Conservation (phyloP, 2,113 vertebrate species). For the Phoenicopterus ruber region DNA sequence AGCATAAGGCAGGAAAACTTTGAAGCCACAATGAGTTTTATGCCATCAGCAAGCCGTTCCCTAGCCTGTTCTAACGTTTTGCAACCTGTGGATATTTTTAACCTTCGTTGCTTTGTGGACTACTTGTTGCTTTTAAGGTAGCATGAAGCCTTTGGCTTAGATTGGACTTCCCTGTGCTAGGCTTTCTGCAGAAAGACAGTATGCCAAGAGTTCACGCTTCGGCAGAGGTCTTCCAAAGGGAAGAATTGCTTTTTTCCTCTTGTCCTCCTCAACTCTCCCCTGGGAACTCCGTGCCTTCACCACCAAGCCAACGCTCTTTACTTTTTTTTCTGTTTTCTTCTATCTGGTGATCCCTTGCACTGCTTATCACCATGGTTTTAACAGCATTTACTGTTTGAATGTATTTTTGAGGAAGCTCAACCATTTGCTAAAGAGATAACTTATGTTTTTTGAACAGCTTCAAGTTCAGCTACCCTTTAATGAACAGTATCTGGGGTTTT, state of each 20-base stretch:
- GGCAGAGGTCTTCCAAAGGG: background rate
- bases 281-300: background rate
- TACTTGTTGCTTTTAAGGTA: background rate
- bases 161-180: background rate
- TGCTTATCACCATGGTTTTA: background rate
- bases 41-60: background rate
- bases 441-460: background rate
- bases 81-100: background rate
- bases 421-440: background rate
- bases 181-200: background rate
- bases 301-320: background rate
- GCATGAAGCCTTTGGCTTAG: background rate
- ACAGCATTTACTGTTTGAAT: background rate
- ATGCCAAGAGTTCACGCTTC: background rate
- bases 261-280: background rate
- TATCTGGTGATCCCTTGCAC: background rate
- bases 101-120: background rate
- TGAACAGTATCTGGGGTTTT: background rate
- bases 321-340: background rate
- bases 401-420: background rate
- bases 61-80: background rate
- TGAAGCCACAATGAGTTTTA: background rate
- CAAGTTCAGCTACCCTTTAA: background rate
- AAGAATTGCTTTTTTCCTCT: background rate
- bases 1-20: background rate